These are phyloP conservation scores for Parnassius glacialis DNA, from an alignment of 2,888 invertebrate species.

Conservation along the genomic window DNA sequence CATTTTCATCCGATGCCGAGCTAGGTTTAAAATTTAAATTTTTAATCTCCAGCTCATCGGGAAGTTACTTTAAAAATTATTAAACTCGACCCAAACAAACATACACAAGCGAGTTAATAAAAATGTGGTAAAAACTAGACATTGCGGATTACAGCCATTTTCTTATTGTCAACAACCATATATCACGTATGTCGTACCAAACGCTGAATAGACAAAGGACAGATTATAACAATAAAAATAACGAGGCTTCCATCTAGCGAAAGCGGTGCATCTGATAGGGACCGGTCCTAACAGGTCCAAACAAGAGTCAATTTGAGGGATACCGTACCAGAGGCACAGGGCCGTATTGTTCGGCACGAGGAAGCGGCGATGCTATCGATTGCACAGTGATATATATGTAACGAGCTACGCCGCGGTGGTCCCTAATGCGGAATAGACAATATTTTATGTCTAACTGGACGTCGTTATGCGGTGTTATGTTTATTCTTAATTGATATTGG, in stretches of 20 bases:
- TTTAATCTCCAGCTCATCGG: too few relatives aligned
- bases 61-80: too few relatives aligned
- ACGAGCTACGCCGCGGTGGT: slow-evolving; percentile 34
- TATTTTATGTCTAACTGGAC: slow-evolving; percentile 39
- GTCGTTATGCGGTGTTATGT: slow-evolving; percentile 52
- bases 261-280: slow-evolving; percentile 21
- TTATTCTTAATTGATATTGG: slow-evolving; percentile 15
- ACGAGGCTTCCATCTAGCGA: slow-evolving; percentile 16
- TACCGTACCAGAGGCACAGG: slow-evolving; percentile 23
- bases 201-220: slow-evolving; percentile 19
- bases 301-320: slow-evolving; percentile 28
- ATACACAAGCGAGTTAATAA: not conserved
- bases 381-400: slow-evolving; percentile 35
- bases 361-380: slow-evolving; percentile 35
- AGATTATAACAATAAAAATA: slow-evolving; percentile 24
- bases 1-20: too few relatives aligned
- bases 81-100: too few relatives aligned
- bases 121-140: not conserved
- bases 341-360: slow-evolving; percentile 35
- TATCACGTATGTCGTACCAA: slow-evolving; percentile 1
- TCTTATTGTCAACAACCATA: not conserved
- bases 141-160: too few relatives aligned
- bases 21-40: too few relatives aligned
- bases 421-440: slow-evolving; percentile 27
- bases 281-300: slow-evolving; percentile 22